phyloP scores from a whole-genome alignment of 2,113 vertebrate genomes.

The Oreochromis tanganicae region DNA sequence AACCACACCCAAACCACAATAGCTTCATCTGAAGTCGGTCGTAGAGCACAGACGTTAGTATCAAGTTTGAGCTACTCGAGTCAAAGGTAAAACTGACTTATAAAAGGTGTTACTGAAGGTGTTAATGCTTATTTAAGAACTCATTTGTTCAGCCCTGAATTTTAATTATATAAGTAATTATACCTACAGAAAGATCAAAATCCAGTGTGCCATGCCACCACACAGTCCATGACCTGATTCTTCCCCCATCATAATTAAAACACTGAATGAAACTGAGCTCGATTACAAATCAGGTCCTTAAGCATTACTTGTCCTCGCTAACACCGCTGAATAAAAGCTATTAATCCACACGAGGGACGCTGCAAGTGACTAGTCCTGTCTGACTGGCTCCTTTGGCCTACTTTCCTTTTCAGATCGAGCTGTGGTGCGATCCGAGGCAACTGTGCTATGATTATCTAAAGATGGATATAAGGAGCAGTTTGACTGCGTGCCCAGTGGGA shows the following conservation, averaged over 20 bases:
- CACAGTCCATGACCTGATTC: conserved; percentile 8
- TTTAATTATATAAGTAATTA: conserved; percentile 7
- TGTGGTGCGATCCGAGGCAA: conserved; percentile 26
- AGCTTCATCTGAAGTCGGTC: not conserved
- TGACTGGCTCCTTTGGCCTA: conserved; percentile 54
- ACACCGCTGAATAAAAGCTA: conserved; percentile 44
- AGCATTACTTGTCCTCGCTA: conserved; percentile 29
- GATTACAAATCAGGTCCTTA: conserved; percentile 47
- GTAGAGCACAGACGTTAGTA: not conserved
- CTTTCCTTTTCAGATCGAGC: conserved; percentile 27
- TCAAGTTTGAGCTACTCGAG: not conserved
- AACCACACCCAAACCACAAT: conserved; percentile 42
- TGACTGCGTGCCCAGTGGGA: conserved; percentile 28
- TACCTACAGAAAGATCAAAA: not conserved
- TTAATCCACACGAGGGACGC: conserved; percentile 15
- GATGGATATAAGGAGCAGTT: conserved; percentile 42
- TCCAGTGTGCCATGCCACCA: not conserved
- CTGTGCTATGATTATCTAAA: conserved; percentile 49
- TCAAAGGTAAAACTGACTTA: not conserved
- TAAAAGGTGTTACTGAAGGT: not conserved
- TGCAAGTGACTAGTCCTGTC: conserved; percentile 40
- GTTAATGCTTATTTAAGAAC: not conserved
- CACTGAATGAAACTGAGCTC: conserved; percentile 23
- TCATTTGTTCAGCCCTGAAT: not conserved
- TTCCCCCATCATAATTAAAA: conserved; percentile 21